Percentiles rank a stretch among this genome's conserved stretches.
These are phyloP conservation scores for Cheilosia urbana DNA, from an alignment of 2,888 invertebrate genomes.

Conservation along the genomic window DNA sequence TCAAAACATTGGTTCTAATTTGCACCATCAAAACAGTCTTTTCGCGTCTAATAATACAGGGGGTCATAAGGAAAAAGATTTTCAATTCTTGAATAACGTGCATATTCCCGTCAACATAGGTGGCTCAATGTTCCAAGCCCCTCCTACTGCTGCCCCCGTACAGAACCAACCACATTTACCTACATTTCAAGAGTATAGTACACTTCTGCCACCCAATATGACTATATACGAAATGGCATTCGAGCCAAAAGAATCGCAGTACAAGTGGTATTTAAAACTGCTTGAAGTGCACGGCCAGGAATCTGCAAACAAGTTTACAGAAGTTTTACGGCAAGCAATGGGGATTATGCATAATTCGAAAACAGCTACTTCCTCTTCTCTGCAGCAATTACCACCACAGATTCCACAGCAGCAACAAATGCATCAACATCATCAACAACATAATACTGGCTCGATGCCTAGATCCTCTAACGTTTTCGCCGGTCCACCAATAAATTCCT, in stretches of 20 bases:
- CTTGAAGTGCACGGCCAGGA: slow-evolving; percentile 85
- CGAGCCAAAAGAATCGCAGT: slow-evolving; percentile 85
- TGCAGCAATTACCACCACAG: slow-evolving; percentile 75
- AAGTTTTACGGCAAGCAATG: slow-evolving; percentile 83
- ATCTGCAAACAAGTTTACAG: slow-evolving; percentile 85
- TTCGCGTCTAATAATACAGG: slow-evolving; percentile 61
- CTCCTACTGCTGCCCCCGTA: slow-evolving; percentile 75
- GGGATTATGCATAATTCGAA: slow-evolving; percentile 79
- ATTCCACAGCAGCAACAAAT: slow-evolving; percentile 76
- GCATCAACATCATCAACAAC: slow-evolving; percentile 76
- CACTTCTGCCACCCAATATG: slow-evolving; percentile 85
- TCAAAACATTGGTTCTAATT: slow-evolving; percentile 75
- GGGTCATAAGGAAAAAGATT: slow-evolving; percentile 83
- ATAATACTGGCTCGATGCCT: slow-evolving; percentile 50
- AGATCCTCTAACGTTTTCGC: slow-evolving; percentile 59
- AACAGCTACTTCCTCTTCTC: slow-evolving; percentile 41
- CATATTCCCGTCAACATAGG: slow-evolving; percentile 82
- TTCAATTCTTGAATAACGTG: slow-evolving; percentile 86
- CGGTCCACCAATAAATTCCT: slow-evolving; percentile 34
- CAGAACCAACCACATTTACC: slow-evolving; percentile 77
- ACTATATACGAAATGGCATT: slow-evolving; percentile 86
- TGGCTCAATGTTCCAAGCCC: slow-evolving; percentile 77
- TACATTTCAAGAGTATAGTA: slow-evolving; percentile 80
- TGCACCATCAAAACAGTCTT: slow-evolving; percentile 75
- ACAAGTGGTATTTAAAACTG: slow-evolving; percentile 86